Evolutionary conservation across 2,888 invertebrate species (phyloP).

Genomic region (Clitarchus hookeri): DNA sequence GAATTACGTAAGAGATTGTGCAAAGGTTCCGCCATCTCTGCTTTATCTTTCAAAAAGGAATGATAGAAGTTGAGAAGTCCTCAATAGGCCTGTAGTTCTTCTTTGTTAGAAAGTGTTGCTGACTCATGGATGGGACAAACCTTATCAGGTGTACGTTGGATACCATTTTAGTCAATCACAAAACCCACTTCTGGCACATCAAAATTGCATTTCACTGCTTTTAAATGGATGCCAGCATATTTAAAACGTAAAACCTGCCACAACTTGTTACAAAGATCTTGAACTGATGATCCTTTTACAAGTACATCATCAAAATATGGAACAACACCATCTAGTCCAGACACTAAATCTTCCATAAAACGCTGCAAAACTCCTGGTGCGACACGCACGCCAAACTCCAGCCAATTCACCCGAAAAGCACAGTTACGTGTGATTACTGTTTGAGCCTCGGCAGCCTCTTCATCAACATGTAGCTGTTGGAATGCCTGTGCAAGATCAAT

Average conservation of each 20-base stretch:
- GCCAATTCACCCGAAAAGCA: too few relatives aligned
- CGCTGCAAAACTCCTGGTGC: not conserved
- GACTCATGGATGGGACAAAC: too few relatives aligned
- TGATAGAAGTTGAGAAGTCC: slow-evolving; percentile 26
- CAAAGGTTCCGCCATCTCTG: not conserved
- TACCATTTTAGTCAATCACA: not conserved
- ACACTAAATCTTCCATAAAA: not conserved
- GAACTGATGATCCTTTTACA: not conserved
- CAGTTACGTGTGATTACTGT: too few relatives aligned
- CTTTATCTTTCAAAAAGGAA: not conserved
- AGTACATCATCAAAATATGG: not conserved
- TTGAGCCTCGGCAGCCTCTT: too few relatives aligned
- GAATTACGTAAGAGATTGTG: not conserved
- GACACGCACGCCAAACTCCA: too few relatives aligned
- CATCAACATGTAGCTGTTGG: too few relatives aligned
- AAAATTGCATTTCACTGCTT: not conserved
- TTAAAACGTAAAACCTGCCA: not conserved
- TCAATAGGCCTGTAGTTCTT: not conserved
- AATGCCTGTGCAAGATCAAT: too few relatives aligned
- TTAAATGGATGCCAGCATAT: not conserved
- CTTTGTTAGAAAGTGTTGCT: too few relatives aligned
- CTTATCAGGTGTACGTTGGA: not conserved
- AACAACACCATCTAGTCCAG: too few relatives aligned
- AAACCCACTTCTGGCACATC: not conserved
- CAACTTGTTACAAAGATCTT: not conserved